phyloP scores from a whole-genome alignment of 2,888 invertebrate species.

The Eucera pruinosa region DNA sequence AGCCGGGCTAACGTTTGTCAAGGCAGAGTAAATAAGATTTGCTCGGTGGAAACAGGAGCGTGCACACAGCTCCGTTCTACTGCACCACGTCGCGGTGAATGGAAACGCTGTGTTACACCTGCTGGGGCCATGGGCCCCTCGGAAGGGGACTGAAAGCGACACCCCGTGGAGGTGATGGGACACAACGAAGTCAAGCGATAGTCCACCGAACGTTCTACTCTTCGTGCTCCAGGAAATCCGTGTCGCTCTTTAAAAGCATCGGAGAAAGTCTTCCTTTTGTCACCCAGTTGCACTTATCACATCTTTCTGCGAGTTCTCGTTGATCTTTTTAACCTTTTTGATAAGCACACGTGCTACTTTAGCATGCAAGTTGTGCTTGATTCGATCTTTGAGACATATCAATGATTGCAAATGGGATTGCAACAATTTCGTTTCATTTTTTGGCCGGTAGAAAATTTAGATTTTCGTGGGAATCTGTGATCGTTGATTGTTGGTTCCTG shows the following conservation, averaged over 20 bases:
- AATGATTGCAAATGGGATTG: no score
- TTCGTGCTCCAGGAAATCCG: constrained; percentile 5
- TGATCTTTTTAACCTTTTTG: no score
- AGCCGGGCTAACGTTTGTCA: constrained; percentile 2
- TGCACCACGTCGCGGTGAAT: constrained; percentile 61
- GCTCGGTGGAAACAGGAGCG: neutral
- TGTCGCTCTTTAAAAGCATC: constrained; percentile 4
- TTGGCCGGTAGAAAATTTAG: no score
- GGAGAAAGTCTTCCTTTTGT: neutral
- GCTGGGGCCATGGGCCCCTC: constrained; percentile 62
- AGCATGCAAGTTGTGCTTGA: no score
- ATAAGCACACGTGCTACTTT: no score
- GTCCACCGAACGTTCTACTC: neutral
- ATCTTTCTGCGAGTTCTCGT: no score
- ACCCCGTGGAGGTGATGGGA: constrained; percentile 64
- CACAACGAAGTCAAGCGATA: constrained; percentile 30
- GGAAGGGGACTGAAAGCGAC: constrained; percentile 69
- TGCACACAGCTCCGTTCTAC: constrained; percentile 17
- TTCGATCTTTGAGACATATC: no score
- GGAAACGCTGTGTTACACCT: constrained; percentile 69
- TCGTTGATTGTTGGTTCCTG: no score
- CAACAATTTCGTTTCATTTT: no score
- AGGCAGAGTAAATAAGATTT: neutral
- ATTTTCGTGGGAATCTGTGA: no score
- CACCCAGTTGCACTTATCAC: no score